phyloP scores from a whole-genome alignment of 2,888 invertebrate genomes.

The Odontomyia ornata region DNA sequence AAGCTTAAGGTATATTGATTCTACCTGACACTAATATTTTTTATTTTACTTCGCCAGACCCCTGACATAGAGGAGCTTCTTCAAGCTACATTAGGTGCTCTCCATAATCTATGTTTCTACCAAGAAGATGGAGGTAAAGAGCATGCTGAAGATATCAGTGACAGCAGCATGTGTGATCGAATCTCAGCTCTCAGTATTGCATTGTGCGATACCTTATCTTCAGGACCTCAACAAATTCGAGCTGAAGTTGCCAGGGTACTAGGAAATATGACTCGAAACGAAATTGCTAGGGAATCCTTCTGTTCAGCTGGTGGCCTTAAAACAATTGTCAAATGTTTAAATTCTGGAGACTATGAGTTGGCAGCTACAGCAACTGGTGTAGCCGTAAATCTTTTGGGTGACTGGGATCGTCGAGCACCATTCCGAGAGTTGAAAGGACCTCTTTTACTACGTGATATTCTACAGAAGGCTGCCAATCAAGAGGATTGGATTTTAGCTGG shows the following conservation, averaged over 20 bases:
- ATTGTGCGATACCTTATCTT: slow-evolving; percentile 56
- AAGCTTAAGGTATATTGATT: not conserved
- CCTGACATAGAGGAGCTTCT: slow-evolving; percentile 76
- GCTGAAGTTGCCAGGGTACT: slow-evolving; percentile 81
- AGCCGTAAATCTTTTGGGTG: slow-evolving; percentile 79
- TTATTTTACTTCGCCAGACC: slow-evolving; percentile 56
- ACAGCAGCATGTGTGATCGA: slow-evolving; percentile 57
- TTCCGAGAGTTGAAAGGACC: slow-evolving; percentile 68
- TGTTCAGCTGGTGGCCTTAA: slow-evolving; percentile 73
- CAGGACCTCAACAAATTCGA: slow-evolving; percentile 60
- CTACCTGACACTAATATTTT: not conserved
- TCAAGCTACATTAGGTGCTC: slow-evolving; percentile 79
- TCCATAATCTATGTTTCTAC: slow-evolving; percentile 87
- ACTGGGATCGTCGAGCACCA: slow-evolving; percentile 67
- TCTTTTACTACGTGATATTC: slow-evolving; percentile 66
- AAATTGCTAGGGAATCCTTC: slow-evolving; percentile 71
- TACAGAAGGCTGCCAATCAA: slow-evolving; percentile 68
- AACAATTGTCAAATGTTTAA: slow-evolving; percentile 69
- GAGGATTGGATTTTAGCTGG: slow-evolving; percentile 76
- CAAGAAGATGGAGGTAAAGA: slow-evolving; percentile 62
- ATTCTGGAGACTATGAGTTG: slow-evolving; percentile 72
- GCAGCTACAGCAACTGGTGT: slow-evolving; percentile 83
- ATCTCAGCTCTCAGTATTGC: slow-evolving; percentile 57
- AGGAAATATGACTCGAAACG: slow-evolving; percentile 82
- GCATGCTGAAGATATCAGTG: slow-evolving; percentile 50